Percentiles rank a stretch among this genome's conserved stretches.
These are phyloP conservation scores for Charanyca ferruginea DNA, from an alignment of 2,888 invertebrate genomes.

Conservation along the genomic window DNA sequence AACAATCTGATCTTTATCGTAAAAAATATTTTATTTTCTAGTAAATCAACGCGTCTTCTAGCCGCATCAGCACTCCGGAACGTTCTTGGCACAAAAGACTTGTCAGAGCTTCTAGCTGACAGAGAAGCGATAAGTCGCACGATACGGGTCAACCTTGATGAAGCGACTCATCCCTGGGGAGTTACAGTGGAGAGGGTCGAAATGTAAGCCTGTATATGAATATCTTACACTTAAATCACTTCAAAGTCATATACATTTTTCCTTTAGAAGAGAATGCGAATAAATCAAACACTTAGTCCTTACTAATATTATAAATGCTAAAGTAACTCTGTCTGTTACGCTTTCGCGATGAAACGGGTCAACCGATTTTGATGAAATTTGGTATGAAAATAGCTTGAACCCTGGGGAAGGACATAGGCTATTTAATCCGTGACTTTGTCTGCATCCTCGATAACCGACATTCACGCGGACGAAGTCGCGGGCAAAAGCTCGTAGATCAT, in stretches of 20 bases:
- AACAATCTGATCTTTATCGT: too few species aligned
- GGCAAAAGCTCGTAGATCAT: too few species aligned
- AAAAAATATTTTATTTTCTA: conserved; percentile 75
- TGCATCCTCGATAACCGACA: too few species aligned
- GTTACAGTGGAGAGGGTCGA: conserved; percentile 98
- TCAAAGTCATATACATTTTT: conserved; percentile 52
- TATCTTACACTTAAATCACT: conserved; percentile 31
- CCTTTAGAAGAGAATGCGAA: conserved; percentile 47
- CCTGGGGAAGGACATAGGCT: too few species aligned
- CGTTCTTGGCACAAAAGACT: conserved; percentile 97
- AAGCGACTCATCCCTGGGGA: conserved; percentile 98
- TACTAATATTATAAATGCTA: too few species aligned
- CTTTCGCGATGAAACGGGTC: too few species aligned
- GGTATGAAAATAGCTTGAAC: too few species aligned
- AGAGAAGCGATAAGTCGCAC: conserved; percentile 97
- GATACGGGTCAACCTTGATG: conserved; percentile 96
- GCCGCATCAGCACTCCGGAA: conserved; percentile 97
- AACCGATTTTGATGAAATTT: too few species aligned
- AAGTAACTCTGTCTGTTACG: too few species aligned
- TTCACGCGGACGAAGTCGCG: too few species aligned
- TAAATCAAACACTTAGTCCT: too few species aligned
- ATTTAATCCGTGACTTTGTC: too few species aligned
- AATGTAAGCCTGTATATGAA: conserved; percentile 92
- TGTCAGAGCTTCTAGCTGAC: conserved; percentile 97
- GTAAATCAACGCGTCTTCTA: conserved; percentile 95